A percentile compares a stretch with the other conserved stretches of the same genome.
Evolutionary conservation across 1,140 invertebrate species (phyloP).

Genomic region (Formica exsecta): DNA sequence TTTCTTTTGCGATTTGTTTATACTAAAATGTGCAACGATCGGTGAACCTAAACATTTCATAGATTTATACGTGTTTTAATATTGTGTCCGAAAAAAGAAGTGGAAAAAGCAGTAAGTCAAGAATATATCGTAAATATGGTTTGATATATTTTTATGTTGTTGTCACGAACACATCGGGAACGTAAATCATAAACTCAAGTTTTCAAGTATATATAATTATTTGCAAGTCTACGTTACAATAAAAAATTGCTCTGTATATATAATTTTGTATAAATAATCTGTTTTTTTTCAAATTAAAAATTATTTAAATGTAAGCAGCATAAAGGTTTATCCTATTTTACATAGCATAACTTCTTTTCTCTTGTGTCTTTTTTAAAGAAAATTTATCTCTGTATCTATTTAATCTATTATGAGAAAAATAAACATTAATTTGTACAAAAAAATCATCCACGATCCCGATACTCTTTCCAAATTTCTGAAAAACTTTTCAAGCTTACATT

Average conservation of each 20-base stretch:
- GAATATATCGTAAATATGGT: neutral
- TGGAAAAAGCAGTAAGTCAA: neutral
- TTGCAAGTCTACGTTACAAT: neutral
- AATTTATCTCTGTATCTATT: neutral
- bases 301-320: neutral
- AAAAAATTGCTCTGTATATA: neutral
- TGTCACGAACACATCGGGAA: neutral
- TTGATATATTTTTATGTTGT: neutral
- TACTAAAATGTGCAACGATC: neutral
- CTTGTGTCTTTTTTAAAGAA: too few species aligned
- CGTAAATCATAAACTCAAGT: neutral
- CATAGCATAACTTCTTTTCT: neutral
- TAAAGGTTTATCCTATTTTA: neutral
- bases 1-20: neutral
- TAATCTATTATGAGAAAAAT: neutral
- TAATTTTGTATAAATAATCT: slow-evolving; percentile 19
- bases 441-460: neutral
- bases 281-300: neutral
- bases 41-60: neutral
- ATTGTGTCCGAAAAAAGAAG: neutral
- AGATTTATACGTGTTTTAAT: neutral
- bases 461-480: neutral
- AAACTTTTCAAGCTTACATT: neutral
- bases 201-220: neutral
- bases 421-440: neutral